phyloP scores from a whole-genome alignment of 2,113 vertebrate species.

The Heteronetta atricapilla region DNA sequence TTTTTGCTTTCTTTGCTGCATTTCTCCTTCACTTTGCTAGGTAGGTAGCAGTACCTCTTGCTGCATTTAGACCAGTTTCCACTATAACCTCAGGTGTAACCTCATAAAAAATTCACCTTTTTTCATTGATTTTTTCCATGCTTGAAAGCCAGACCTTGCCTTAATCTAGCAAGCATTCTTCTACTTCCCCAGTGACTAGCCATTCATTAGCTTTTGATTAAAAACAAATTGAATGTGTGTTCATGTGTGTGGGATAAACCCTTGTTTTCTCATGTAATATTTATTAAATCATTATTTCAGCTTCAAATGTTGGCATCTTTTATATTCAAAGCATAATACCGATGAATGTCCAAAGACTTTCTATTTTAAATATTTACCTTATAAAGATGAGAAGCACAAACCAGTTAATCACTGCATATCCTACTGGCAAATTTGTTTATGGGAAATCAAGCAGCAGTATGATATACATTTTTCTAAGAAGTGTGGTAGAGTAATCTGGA shows the following conservation, averaged over 20 bases:
- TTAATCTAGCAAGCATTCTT: not conserved
- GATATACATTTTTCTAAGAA: not conserved
- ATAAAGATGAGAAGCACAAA: not conserved
- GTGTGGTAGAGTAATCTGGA: not conserved
- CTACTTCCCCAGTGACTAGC: not conserved
- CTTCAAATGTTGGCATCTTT: not conserved
- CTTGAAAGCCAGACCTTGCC: slow-evolving; percentile 1
- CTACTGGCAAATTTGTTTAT: not conserved
- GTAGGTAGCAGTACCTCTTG: not conserved
- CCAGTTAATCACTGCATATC: not conserved
- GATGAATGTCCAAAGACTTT: not conserved
- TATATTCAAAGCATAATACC: not conserved
- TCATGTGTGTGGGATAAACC: not conserved
- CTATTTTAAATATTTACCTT: not conserved
- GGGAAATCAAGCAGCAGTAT: not conserved
- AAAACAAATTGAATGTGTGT: not conserved
- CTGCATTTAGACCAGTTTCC: slow-evolving; percentile 13
- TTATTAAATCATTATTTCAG: not conserved
- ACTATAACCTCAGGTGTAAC: not conserved
- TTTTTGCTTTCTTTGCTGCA: not conserved
- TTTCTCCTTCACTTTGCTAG: not conserved
- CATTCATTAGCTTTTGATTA: not conserved
- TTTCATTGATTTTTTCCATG: slow-evolving; percentile 11
- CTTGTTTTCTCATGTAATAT: not conserved
- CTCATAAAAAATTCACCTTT: not conserved